Base-by-base conservation (phyloP, 2,888 invertebrate genomes). In the Trissolcus brochymenae region DNA sequence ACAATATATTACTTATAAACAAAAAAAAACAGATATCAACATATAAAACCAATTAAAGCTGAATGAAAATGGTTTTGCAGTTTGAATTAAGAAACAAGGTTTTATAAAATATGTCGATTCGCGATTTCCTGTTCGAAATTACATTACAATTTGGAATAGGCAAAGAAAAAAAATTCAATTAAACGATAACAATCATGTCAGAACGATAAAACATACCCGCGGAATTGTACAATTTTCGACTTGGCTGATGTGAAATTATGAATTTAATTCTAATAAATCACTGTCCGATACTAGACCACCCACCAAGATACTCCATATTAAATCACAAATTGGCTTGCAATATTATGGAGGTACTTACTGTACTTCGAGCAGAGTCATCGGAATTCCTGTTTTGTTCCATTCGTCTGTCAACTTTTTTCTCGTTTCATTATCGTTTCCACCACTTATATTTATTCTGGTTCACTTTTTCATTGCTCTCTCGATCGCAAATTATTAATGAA, bases 281-380 rank as follows among this genome's bases (percentile, higher is more conserved):
- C 83, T 83, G 81, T 84, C 84, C 84, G 82, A 80, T 81, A 81
- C 82, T 76, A 84, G 88, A 88, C 88, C 88, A 88, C 88, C 88
- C 88, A 88, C 87, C 83, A 85, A 82, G 85, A 84, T 85, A 82
- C 85, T 87, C 88, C 88, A 87, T 88, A 88, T 87, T 88, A 87
- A 87, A 87, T 84, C 80, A 79, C 82, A 79, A 78, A 66, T 81
- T 82, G 80, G 61, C 80, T 80, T 80, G 80, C 81, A 77, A 79
- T 83, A 85, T 86, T 85, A 85, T 84, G 62, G 57, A 71, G 66
- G 60, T 61, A 61, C 65, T 54, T 40, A 50, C 60, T 55, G 66
- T 74, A 70, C 68, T 64, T 50, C 54, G 54, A 53, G 61, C 50
- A 41, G 49, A 71, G 76, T 67, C 66, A 71, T 71, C 61, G 71